Evolutionary conservation across 2,113 vertebrate genomes (phyloP), one percentile per base, ranked within the genome.

Genomic region (Megaptera novaeangliae): DNA sequence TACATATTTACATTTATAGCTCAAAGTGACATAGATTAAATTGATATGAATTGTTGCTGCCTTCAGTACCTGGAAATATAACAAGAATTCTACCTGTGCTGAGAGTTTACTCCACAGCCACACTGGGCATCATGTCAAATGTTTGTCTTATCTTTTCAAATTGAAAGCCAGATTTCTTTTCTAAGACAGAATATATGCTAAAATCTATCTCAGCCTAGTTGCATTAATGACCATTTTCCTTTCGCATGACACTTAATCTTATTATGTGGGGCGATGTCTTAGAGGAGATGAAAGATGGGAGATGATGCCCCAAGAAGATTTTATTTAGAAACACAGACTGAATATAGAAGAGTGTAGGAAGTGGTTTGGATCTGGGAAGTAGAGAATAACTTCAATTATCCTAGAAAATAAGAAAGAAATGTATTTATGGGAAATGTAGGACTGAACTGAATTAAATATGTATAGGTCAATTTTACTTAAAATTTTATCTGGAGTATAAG

Each of bases 111-210:
- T 92, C 29, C 25, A 84, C 27, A 78, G 55, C 7, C 36, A 89
- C 77, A 96, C 6, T 86, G 39, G 27, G 41, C 36, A 80, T 84
- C 57, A 36, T 78, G 34, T 31, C 21, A 94, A 89, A 80, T 90
- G 29, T 84, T 87, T 57, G 18, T 52, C 23, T 75, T 81, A n/a
- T 81, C 17, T 84, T 88, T 94, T 92, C 36, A 95, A 94, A 96
- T 15, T 92, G 66, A 93, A 55, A 64, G 14, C 1, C 25, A 87
- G n/a, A 46, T 86, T 91, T 90, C 23, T 90, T 68, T 68, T 90
- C 34, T 75, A 72, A 72, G 21, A 31, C 34, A 92, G 8, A 44
- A 66, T 68, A 31, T 41, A 75, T 59, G 55, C 6, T 87, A 69
- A 94, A 89, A 18, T 77, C 21, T 10, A 61, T 64, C 2, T 88